Base-by-base conservation (phyloP, 2,797 vertebrate species). In the Dermochelys coriacea region DNA sequence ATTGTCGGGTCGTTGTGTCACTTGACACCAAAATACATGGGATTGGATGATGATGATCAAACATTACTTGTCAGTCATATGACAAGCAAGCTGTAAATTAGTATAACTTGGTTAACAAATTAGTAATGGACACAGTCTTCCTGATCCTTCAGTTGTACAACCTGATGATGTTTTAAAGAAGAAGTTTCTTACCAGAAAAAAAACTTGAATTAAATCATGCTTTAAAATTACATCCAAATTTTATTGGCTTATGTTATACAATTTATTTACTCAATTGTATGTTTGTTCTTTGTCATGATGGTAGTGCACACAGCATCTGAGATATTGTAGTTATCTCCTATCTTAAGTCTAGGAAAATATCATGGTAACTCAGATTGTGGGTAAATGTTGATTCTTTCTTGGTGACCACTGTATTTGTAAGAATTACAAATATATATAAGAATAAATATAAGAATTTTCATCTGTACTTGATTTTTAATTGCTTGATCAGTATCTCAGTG, bases 21-120 rank as follows among this genome's bases (percentile, higher is more conserved):
- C 61, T 10, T 54, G 89, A 71, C 79, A 77, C 83, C 21, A 49
- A 31, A 29, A 77, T 49, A 31, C 45, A 23, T 86, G 0, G 55
- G 79, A 88, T 0, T 4, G 51, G 37, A 89, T 87, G 88, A 55
- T 86, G 91, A 88, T 89, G 77, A 89, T 86, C 81, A 85, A 52
- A 85, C 47, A 6, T 80, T 59, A 5, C 41, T 94, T 91, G 85
- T 91, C 87, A 84, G 52, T 79, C 21, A 1, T 64, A 34, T 79
- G 45, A 83, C 31, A 95, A 89, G 86, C 7, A 45, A 74, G 10
- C 8, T 77, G 55, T 95, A 64, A 96, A 91, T 93, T 96, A 93
- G 2, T 79, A 90, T 81, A 54, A 86, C 59, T 84, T 0, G 0
- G 25, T 27, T 94, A 91, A 87, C 78, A 93, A 54, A 49, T 84